Evolutionary conservation across 1,140 invertebrate genomes (phyloP), one percentile per base, ranked within the genome.

Genomic region (Drosophila kohkoa): DNA sequence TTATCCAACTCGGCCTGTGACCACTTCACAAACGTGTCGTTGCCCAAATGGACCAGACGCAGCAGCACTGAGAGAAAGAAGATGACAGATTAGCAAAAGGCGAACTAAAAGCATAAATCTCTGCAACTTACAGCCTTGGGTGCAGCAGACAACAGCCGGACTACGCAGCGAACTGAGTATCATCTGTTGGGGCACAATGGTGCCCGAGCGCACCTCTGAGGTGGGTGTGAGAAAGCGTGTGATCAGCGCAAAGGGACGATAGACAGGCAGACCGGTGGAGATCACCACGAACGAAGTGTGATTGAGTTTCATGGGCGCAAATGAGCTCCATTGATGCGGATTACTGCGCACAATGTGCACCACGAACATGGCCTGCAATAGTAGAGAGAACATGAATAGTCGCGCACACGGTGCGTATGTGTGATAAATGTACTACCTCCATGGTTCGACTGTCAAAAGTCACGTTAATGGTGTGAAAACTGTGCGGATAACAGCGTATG

Each of bases 401-500:
- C 15, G 41, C 1, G 5, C n/a, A 3, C 20, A 35, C 10, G 4
- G 11, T 7, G 20, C 28, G 20, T 20, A 16, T 25, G 28, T 3
- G 20, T 62, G 43, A 48, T 46, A 28, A 62, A 52, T 77, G 20
- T 3, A 25, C 20, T 66, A 86, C 82, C 79, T 82, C 79, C 48
- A 85, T 43, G 11, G 65, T 77, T 15, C 82, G 75, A 38, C 82
- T 91, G 30, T 92, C 86, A 16, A 92, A 92, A 20, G 90, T 92
- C 5, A 92, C 87, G 55, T 90, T 92, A 25, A 92, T 91, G 68
- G 86, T 81, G 52, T 92, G 85, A 28, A 91, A 92, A 15, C 90
- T 92, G 48, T 91, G 79, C 38, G 92, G 83, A 80, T 82, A 92
- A n/a, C 92, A 92, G 57, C 88, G 90, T 15, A 91, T 91, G 35